Base-by-base conservation (phyloP, 2,113 vertebrate genomes). In the Naja naja region DNA sequence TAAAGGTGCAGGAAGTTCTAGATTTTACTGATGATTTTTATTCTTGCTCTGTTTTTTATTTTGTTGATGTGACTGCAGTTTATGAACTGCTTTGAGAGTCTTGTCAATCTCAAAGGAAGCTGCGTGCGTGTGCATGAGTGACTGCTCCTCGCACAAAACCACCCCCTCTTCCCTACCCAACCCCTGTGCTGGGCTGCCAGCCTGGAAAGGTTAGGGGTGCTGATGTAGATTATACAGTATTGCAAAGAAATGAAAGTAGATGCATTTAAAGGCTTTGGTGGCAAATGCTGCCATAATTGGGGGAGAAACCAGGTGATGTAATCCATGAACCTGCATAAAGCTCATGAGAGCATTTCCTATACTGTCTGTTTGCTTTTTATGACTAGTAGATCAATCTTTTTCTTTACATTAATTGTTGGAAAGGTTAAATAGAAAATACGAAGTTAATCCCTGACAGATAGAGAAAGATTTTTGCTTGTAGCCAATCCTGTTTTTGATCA, bases 381-480 rank as follows among this genome's bases (percentile, higher is more conserved):
- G 92, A 69, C 58, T 47, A 30, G 60, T 54, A 88, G 92, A n/a
- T 93, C 30, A n/a, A 49, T 93, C 5, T 86, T 81, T 30, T 90
- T 53, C 88, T 74, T 90, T 74, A 86, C 89, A 47, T 93, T 90
- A 86, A 93, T 93, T 93, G 85, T 93, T 85, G 74, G 47, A 43
- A 58, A n/a, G 39, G 8, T 49, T 92, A 11, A 11, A 39, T 69
- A 74, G 18, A 90, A 86, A 85, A 52, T 86, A 85, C 5, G 0
- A 81, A 64, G 43, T 52, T 58, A 43, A 86, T 90, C 90, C 58
- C 54, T 86, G 92, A 86, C 74, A 90, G 58, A 45, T 6, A 87
- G 55, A 47, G 12, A 43, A 43, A 86, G 10, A n/a, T 2, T 22
- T 64, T 90, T 60, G 55, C 74, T 55, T 43, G 81, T 39, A 90